A percentile compares a stretch with the other conserved stretches of the same genome.
These are phyloP conservation scores for Thyatira batis DNA, from an alignment of 2,888 invertebrate species.

Conservation along the genomic window DNA sequence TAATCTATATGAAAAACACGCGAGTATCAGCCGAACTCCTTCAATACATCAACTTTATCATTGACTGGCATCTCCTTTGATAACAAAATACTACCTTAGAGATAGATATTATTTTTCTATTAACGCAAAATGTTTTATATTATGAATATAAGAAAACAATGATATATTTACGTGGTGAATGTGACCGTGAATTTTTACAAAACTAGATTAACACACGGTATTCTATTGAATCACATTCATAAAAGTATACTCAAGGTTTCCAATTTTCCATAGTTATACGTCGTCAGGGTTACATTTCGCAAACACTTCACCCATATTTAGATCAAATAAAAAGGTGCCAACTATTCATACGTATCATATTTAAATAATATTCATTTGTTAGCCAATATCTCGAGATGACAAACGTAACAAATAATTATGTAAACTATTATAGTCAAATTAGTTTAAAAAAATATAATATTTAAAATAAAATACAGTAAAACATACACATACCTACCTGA, in stretches of 20 bases:
- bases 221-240: neutral
- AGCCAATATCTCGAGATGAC: too few relatives aligned
- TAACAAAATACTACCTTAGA: constrained; percentile 28
- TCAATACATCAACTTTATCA: constrained; percentile 57
- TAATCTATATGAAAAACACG: constrained; percentile 32
- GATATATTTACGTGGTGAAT: neutral
- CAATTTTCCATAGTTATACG: neutral
- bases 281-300: neutral
- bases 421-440: too few relatives aligned
- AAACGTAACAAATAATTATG: too few relatives aligned
- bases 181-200: neutral
- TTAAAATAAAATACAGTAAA: too few relatives aligned
- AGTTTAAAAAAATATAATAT: too few relatives aligned
- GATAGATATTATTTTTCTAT: neutral
- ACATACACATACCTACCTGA: too few relatives aligned
- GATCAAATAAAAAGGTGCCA: neutral
- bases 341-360: neutral
- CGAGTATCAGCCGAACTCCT: constrained; percentile 37
- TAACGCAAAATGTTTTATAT: neutral
- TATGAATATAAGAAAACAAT: neutral
- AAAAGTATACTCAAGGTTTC: neutral
- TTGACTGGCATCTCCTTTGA: constrained; percentile 44
- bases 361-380: neutral
- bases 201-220: neutral
- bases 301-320: neutral